Conservation (phyloP, 2,797 vertebrate species). For the Spizella passerina region DNA sequence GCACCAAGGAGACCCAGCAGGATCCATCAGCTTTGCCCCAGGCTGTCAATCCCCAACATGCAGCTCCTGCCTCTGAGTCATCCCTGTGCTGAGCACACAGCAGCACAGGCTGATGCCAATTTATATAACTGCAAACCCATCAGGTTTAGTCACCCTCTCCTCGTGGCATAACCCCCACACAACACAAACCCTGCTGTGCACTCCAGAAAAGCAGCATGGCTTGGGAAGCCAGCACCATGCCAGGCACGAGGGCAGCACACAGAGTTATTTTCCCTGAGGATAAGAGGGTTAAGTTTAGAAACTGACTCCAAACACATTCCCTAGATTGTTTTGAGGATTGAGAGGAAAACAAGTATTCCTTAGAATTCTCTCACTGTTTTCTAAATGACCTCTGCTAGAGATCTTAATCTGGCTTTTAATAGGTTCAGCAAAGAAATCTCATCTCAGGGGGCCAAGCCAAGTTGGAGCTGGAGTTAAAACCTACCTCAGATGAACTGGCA, state of each 20-base stretch:
- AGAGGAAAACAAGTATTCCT: constrained; percentile 50
- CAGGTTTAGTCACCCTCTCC: constrained; percentile 1
- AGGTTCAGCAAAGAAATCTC: background rate
- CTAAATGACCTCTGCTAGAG: constrained; percentile 18
- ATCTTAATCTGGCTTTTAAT: constrained; percentile 45
- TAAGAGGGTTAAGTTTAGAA: constrained; percentile 22
- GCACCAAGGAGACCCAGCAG: background rate
- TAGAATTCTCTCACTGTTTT: constrained; percentile 1
- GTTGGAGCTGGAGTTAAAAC: background rate
- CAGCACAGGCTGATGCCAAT: background rate
- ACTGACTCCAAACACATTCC: background rate
- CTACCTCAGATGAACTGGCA: background rate
- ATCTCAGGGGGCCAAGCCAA: background rate
- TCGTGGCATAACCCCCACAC: background rate
- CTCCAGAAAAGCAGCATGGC: accelerated
- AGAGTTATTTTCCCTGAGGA: background rate
- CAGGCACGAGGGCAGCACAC: accelerated
- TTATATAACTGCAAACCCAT: background rate
- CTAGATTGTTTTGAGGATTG: constrained; percentile 32
- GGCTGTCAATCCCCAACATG: background rate
- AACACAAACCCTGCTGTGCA: background rate
- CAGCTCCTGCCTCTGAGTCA: constrained; percentile 39
- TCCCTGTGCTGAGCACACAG: background rate
- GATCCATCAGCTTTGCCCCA: background rate
- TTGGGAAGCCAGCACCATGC: background rate